Evolutionary conservation across 2,113 vertebrate species (phyloP), one percentile per base, ranked within the genome.

Genomic region (Parus major): DNA sequence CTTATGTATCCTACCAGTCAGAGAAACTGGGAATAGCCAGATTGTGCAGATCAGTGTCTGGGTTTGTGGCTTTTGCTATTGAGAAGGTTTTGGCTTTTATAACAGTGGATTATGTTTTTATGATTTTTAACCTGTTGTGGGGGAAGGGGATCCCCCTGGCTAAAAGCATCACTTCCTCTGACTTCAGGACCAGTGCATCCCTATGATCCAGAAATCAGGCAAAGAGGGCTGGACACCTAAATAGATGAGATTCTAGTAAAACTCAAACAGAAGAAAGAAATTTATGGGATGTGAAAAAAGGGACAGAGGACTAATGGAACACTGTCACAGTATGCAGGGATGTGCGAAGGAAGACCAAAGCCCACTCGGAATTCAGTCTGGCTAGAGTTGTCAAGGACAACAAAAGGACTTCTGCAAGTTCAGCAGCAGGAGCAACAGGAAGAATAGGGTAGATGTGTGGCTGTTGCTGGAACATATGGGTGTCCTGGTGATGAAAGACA

Each of bases 11-110:
- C 20, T 53, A 11, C 33, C 11, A 16, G 23, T n/a, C 10, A 29
- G 20, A 68, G 46, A 53, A 68, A n/a, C 15, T 0, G 0, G 39
- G 20, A 39, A 39, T 53, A 68, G 46, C 28, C 46, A 46, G 6
- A 23, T 16, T 0, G 0, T 46, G 28, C 20, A 25, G 24, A n/a
- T 46, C 53, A 52, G 0, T 20, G 4, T 66, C n/a, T 73, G 23
- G 22, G 13, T n/a, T 73, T 22, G 13, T 73, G 60, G 19, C 46
- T 24, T 28, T 8, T 61, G 41, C 28, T 0, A 0, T 53, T 1
- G 1, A 47, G 18, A 39, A 53, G 12, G 12, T 61, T 78, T 53
- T 47, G 39, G 20, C n/a, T 87, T 61, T n/a, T 41, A 8, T n/a
- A n/a, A 41, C 23, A 70, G 31, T 12, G 7, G 18, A 5, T 39